Base-by-base conservation (phyloP, 2,797 vertebrate genomes). In the Melanotaenia maccullochi region DNA sequence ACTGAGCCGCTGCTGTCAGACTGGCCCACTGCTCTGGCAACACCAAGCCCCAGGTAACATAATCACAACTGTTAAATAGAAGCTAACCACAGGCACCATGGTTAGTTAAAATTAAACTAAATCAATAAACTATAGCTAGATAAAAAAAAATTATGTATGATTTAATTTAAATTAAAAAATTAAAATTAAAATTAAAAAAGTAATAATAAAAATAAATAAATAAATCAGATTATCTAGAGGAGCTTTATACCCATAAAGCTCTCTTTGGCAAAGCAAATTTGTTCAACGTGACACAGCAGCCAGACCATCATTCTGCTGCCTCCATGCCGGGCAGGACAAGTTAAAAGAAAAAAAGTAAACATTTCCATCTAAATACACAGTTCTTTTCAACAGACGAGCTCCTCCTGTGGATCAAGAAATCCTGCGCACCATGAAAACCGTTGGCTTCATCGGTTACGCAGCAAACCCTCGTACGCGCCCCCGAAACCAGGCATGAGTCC, bases 381-480 rank as follows among this genome's bases (percentile, higher is more conserved):
- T 52, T 76, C 55, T 75, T 40, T 51, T 20, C 56, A 25, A 60
- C 83, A 99, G 97, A 76, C 93, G 95, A 83, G 97, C 97, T 38
- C 98, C 98, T 20, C 94, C 96, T 0, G 97, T 98, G 13, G 98
- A 99, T 66, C 96, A 96, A 1, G 98, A 99, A 80, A 99, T 99
- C 67, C 86, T 99, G 38, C 97, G 97, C 68, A 96, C 96, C 14
- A 99, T 99, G 96, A 99, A 99, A 92, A 98, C 97, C 0, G 98
- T 99, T 42, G 98, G 98, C 1, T 99, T 99, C 87, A 99, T 99
- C 0, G 98, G 98, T 71, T 99, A 99, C 0, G 97, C 97, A 9
- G 96, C 96, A 0, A 99, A 99, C 83, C 97, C 97, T 57, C 95
- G 97, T 3, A 97, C 96, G 63, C 96, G 96, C 32, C 96, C 97